Evolutionary conservation across 1,140 invertebrate species (phyloP), one percentile per base, ranked within the genome.

Genomic region (Drosophila nannoptera): DNA sequence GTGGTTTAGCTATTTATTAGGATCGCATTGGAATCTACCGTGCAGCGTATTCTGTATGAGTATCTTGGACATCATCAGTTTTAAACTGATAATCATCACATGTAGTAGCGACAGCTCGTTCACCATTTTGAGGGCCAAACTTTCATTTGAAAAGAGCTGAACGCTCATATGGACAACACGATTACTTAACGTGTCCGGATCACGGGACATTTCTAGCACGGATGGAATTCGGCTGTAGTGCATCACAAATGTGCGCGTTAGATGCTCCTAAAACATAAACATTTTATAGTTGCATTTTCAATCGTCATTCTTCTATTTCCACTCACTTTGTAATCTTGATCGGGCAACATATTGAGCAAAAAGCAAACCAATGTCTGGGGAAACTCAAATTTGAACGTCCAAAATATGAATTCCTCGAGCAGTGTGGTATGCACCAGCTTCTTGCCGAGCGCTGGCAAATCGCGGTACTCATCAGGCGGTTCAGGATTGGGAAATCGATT

Each of bases 351-450:
- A 89, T 98, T 98, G 9, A 99, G 91, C n/a, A 99, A 90, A 48
- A 99, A 93, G 86, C 97, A 99, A 8, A 99, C 97, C 38, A 99
- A 92, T 84, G 98, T 98, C 90, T 99, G 96, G 3, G 97, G 97
- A 91, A 99, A 99, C 90, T 99, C 97, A 90, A 96, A 98, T 88
- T 96, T 96, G 29, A 99, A 96, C 14, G 96, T 98, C 97, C 98
- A 99, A 91, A 99, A 99, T 71, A 99, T 95, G 56, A 99, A 92
- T 91, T 99, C 97, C 90, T 99, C 97, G 14, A 99, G 91, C 74
- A 99, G 94, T 0, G 95, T 98, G 49, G 92, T 93, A 90, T 99
- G 97, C 22, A 94, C 92, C 4, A 98, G 90, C 6, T 93, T 92
- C 67, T 94, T 93, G 84, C 94, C 94, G 29, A 97, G 89, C 1